A percentile compares a stretch with the other conserved stretches of the same genome.
Evolutionary conservation across 2,113 vertebrate genomes (phyloP).

Genomic region (Corynorhinus townsendii): DNA sequence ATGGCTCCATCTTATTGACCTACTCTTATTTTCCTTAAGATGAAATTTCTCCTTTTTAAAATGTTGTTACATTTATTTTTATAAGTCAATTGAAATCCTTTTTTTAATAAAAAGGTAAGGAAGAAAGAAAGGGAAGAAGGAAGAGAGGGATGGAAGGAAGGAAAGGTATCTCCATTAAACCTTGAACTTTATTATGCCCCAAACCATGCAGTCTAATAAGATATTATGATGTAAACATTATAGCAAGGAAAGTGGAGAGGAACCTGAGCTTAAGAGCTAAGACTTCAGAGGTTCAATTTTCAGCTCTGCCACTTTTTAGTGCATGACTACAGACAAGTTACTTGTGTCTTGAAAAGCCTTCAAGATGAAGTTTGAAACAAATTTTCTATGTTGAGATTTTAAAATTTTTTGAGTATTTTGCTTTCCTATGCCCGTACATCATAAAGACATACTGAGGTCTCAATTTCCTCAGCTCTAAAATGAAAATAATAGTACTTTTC

Average conservation of each 20-base stretch:
- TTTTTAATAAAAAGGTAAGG: not conserved
- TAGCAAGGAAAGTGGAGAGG: not conserved
- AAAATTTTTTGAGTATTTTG: not conserved
- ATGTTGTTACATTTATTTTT: conserved; percentile 26
- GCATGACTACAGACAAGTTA: not conserved
- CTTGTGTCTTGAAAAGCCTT: not conserved
- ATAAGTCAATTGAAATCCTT: not conserved
- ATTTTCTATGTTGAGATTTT: not conserved
- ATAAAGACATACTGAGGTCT: not conserved
- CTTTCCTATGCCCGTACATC: not conserved
- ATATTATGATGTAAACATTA: not conserved
- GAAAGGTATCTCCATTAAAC: not conserved
- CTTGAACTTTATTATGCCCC: not conserved
- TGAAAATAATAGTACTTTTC: not conserved
- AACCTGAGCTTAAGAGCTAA: not conserved
- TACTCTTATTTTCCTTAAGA: not conserved
- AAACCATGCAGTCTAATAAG: not conserved
- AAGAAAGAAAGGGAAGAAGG: not conserved
- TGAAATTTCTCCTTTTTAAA: not conserved
- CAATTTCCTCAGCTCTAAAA: not conserved
- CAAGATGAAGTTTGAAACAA: not conserved
- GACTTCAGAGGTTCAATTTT: not conserved
- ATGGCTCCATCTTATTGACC: not conserved
- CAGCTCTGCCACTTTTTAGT: not conserved
- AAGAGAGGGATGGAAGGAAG: not conserved